Conservation (phyloP, 2,113 vertebrate genomes). For the Rhinoderma darwinii region DNA sequence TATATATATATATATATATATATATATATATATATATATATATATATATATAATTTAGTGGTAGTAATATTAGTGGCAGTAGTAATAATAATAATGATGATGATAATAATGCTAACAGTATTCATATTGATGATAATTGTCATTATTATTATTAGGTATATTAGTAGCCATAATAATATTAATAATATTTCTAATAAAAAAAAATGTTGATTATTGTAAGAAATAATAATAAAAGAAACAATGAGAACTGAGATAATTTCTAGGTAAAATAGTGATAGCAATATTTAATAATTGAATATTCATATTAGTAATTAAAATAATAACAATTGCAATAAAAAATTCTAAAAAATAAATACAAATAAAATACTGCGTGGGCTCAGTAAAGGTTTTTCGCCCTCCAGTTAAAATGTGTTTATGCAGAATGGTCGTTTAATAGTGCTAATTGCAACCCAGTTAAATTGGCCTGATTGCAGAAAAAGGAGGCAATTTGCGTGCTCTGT, state of each 20-base stretch:
- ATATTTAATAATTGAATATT: not conserved
- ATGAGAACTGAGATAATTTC: not conserved
- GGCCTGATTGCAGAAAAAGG: slow-evolving; percentile 96
- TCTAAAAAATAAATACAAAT: slow-evolving; percentile 64
- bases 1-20: no score
- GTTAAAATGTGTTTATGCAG: slow-evolving; percentile 95
- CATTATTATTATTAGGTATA: not conserved
- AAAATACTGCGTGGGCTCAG: slow-evolving; percentile 82
- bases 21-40: no score
- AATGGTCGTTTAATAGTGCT: slow-evolving; percentile 96
- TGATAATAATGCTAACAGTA: not conserved
- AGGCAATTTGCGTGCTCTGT: slow-evolving; percentile 93
- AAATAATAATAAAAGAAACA: not conserved
- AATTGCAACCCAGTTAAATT: slow-evolving; percentile 97
- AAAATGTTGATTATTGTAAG: not conserved
- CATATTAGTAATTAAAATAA: not conserved
- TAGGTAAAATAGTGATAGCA: not conserved
- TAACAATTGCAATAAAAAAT: not conserved
- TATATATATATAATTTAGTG: not conserved
- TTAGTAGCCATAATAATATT: not conserved
- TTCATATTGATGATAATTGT: not conserved
- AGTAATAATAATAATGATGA: not conserved
- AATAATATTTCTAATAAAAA: not conserved
- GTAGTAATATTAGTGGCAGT: not conserved
- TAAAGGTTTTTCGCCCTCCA: slow-evolving; percentile 80